phyloP scores from a whole-genome alignment of 2,113 vertebrate genomes.

The Dascyllus trimaculatus region DNA sequence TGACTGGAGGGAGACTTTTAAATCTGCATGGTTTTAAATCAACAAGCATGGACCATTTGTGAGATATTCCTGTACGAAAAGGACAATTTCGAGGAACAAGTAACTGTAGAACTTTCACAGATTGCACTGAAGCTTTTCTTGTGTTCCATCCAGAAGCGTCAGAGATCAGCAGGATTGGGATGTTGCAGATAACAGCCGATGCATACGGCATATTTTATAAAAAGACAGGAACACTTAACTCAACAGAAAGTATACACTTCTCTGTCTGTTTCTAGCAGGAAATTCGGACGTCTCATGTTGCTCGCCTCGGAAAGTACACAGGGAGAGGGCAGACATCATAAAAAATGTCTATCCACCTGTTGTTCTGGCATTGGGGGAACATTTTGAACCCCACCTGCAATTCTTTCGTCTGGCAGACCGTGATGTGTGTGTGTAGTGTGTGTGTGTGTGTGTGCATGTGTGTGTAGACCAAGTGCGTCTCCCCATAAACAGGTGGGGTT shows the following conservation, averaged over 20 bases:
- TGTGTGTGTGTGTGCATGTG: neutral
- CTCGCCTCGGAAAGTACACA: slow-evolving; percentile 68
- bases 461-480: slow-evolving; percentile 47
- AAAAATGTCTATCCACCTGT: slow-evolving; percentile 86
- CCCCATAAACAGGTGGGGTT: slow-evolving; percentile 79
- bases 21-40: too few species aligned
- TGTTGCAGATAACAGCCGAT: slow-evolving; percentile 6
- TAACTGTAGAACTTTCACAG: too few species aligned
- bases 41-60: too few species aligned
- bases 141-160: neutral
- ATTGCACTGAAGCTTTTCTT: too few species aligned
- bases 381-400: slow-evolving; percentile 85
- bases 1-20: too few species aligned
- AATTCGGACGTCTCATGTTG: slow-evolving; percentile 82
- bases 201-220: slow-evolving; percentile 19
- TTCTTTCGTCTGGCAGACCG: slow-evolving; percentile 69
- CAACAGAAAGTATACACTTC: slow-evolving; percentile 36
- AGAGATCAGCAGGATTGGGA: neutral
- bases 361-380: slow-evolving; percentile 67
- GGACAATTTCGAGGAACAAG: too few species aligned
- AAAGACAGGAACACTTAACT: slow-evolving; percentile 18
- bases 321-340: slow-evolving; percentile 81
- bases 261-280: slow-evolving; percentile 46
- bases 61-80: too few species aligned
- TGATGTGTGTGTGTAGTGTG: slow-evolving; percentile 28